These are phyloP conservation scores for Chaetops frenatus DNA, from an alignment of 2,113 vertebrate genomes.

Conservation along the genomic window DNA sequence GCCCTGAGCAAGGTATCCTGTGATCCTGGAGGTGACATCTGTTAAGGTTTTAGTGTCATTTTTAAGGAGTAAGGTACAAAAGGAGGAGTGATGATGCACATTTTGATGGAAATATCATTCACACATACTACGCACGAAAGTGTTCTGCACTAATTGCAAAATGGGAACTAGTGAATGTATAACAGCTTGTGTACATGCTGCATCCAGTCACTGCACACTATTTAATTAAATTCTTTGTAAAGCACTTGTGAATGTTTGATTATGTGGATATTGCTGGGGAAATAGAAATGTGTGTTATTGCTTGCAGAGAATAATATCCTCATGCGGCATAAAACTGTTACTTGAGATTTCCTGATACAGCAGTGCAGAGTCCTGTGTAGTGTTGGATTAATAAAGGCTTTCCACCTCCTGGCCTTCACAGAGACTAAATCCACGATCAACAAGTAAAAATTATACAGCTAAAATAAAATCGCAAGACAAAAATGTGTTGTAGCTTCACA, in stretches of 20 bases:
- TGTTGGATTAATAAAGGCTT: conserved; percentile 3
- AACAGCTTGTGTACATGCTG: not conserved
- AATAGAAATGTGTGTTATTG: not conserved
- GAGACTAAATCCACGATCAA: conserved; percentile 8
- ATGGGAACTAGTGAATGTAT: not conserved
- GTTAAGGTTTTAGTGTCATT: not conserved
- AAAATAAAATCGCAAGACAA: conserved; percentile 7
- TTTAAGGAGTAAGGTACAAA: not conserved
- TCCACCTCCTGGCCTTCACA: conserved; percentile 40
- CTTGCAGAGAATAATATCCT: conserved; percentile 10
- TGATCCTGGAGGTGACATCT: not conserved
- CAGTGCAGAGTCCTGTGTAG: not conserved
- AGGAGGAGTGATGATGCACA: not conserved
- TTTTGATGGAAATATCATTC: not conserved
- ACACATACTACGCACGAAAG: not conserved
- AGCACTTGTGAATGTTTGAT: conserved; percentile 29
- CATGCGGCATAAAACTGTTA: not conserved
- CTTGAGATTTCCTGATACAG: conserved; percentile 27
- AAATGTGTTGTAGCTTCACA: not conserved
- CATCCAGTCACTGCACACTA: not conserved
- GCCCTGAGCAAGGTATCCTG: not conserved
- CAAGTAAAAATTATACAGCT: not conserved
- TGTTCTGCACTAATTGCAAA: not conserved
- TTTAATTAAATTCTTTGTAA: conserved; percentile 45
- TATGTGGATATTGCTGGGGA: conserved; percentile 34